Evolutionary conservation across 2,888 invertebrate genomes (phyloP).

Genomic region (Drosophila longiperda): DNA sequence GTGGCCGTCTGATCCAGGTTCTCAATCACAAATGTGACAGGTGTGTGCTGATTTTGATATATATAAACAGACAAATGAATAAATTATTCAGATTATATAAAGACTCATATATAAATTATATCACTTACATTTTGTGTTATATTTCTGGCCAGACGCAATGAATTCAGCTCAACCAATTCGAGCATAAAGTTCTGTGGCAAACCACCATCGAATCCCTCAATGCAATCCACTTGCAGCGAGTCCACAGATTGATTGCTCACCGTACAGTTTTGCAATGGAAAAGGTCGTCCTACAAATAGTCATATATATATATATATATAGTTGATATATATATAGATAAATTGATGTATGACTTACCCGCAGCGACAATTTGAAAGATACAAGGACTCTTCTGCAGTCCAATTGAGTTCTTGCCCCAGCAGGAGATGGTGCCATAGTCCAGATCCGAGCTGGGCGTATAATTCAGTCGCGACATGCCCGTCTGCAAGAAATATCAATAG

Average conservation of each 20-base stretch:
- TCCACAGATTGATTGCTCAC: conserved; percentile 94
- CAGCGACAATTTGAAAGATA: conserved; percentile 93
- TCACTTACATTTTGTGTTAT: conserved; percentile 83
- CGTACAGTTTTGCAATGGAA: conserved; percentile 94
- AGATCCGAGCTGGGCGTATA: conserved; percentile 94
- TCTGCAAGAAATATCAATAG: conserved; percentile 68
- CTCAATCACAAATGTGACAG: conserved; percentile 84
- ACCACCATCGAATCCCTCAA: conserved; percentile 95
- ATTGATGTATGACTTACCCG: conserved; percentile 86
- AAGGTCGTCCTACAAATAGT: conserved; percentile 91
- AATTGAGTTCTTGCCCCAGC: conserved; percentile 93
- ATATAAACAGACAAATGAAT: not conserved
- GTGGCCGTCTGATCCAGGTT: conserved; percentile 90
- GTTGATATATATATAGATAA: not conserved
- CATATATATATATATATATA: too few relatives aligned
- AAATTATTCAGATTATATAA: not conserved
- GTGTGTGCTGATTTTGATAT: conserved; percentile 75
- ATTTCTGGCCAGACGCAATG: conserved; percentile 86
- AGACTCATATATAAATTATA: too few relatives aligned
- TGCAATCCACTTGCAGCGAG: conserved; percentile 93
- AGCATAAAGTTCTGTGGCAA: conserved; percentile 94
- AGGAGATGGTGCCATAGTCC: conserved; percentile 95
- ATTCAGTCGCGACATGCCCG: conserved; percentile 87
- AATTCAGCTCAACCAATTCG: conserved; percentile 91
- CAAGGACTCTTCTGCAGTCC: conserved; percentile 94